These are phyloP conservation scores for Oegoconia quadripuncta DNA, from an alignment of 2,888 invertebrate genomes.

Conservation along the genomic window DNA sequence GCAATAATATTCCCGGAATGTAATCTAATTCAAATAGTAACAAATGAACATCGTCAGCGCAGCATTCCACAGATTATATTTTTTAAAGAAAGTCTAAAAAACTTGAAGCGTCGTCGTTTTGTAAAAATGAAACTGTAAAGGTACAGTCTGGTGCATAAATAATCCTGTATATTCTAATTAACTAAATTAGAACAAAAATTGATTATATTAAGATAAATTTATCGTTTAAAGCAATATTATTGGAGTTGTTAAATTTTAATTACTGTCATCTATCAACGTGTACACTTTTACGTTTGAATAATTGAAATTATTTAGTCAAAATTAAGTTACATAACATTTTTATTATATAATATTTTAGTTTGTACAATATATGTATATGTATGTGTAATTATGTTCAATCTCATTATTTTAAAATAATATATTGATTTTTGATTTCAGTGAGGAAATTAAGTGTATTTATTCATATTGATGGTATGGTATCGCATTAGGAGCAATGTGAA, in stretches of 20 bases:
- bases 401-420: conserved; percentile 41
- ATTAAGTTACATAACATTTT: conserved; percentile 2
- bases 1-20: conserved; percentile 41
- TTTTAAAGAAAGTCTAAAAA: conserved; percentile 31
- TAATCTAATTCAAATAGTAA: conserved; percentile 7
- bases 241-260: conserved; percentile 40
- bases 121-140: conserved; percentile 31
- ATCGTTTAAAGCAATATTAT: conserved; percentile 52
- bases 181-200: conserved; percentile 36
- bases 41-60: conserved; percentile 31
- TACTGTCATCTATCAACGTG: conserved; percentile 21
- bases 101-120: conserved; percentile 27
- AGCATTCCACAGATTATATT: conserved; percentile 64
- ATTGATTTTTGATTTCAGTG: too few species aligned
- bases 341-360: neutral
- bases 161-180: conserved; percentile 20
- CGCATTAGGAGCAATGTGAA: conserved; percentile 5
- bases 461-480: conserved; percentile 12
- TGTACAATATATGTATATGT: neutral
- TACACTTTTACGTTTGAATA: conserved; percentile 19
- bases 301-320: conserved; percentile 18
- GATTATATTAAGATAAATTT: conserved; percentile 27
- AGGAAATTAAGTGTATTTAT: conserved; percentile 42
- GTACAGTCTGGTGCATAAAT: conserved; percentile 22
- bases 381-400: conserved; percentile 34